Percentiles rank a stretch among this genome's conserved stretches.
Conservation (phyloP, 2,888 invertebrate genomes). For the Abscondita cerata region DNA sequence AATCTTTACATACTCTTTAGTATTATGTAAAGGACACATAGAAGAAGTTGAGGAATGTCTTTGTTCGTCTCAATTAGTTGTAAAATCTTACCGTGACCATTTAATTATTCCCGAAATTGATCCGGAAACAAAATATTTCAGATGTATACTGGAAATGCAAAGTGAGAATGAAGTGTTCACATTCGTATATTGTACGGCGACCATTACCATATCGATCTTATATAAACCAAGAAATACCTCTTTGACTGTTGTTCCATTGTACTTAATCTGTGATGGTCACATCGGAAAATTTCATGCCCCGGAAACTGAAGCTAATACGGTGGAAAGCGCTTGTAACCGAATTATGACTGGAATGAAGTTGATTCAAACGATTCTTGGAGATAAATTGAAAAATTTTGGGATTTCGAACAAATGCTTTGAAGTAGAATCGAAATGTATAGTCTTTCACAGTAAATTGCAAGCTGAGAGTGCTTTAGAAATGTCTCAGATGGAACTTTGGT, state of each 20-base stretch:
- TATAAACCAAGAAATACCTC: slow-evolving; percentile 67
- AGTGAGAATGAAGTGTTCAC: not conserved
- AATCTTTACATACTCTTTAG: slow-evolving; percentile 66
- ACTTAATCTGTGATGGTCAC: slow-evolving; percentile 82
- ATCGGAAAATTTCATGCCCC: slow-evolving; percentile 78
- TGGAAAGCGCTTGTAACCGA: slow-evolving; percentile 75
- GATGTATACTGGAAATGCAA: not conserved
- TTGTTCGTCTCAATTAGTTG: not conserved
- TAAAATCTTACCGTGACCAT: slow-evolving; percentile 15
- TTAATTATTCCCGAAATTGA: not conserved
- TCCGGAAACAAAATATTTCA: not conserved
- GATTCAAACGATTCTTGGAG: slow-evolving; percentile 86
- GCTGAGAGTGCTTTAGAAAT: slow-evolving; percentile 74
- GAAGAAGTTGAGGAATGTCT: not conserved
- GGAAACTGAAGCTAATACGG: slow-evolving; percentile 60
- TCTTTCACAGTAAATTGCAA: slow-evolving; percentile 76
- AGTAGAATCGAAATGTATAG: slow-evolving; percentile 75
- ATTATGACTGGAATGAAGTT: slow-evolving; percentile 80
- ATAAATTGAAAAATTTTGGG: slow-evolving; percentile 83
- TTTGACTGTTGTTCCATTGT: slow-evolving; percentile 77
- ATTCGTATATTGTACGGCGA: slow-evolving; percentile 63
- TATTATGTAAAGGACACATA: slow-evolving; percentile 68
- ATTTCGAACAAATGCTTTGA: slow-evolving; percentile 83
- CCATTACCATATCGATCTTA: slow-evolving; percentile 61
- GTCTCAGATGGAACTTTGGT: slow-evolving; percentile 84